Percentiles rank a stretch among this genome's conserved stretches.
Evolutionary conservation across 2,888 invertebrate species (phyloP).

Genomic region (Acleris sparsana): DNA sequence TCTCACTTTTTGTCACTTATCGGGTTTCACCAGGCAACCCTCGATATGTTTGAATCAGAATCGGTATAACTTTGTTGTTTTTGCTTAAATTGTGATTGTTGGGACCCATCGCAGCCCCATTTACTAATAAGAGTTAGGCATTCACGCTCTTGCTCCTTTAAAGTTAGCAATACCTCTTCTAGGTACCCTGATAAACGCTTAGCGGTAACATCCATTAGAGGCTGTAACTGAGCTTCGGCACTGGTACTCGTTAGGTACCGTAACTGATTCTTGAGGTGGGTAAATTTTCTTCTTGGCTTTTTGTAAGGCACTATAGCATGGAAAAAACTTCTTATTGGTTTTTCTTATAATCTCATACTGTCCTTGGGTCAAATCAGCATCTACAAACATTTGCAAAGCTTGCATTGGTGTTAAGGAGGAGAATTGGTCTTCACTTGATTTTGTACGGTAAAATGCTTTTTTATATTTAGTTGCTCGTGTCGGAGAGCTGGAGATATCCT

Average conservation of each 20-base stretch:
- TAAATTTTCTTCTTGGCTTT: neutral
- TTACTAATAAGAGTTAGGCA: neutral
- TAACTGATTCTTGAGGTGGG: neutral
- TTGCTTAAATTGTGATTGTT: constrained; percentile 5
- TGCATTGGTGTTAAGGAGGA: neutral
- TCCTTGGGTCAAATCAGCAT: neutral
- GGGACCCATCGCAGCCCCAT: constrained; percentile 12
- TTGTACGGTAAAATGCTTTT: neutral
- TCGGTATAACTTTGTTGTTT: constrained; percentile 4
- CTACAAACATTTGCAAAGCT: constrained; percentile 1
- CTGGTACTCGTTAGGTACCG: constrained; percentile 2
- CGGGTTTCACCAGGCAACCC: constrained; percentile 4
- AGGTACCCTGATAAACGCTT: neutral
- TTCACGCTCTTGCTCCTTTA: neutral
- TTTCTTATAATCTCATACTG: neutral
- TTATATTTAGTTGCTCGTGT: no score
- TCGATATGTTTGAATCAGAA: constrained; percentile 32
- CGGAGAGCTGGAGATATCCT: no score
- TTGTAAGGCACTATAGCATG: neutral
- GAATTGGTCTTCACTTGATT: neutral
- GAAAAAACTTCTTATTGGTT: neutral
- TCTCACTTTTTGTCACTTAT: constrained; percentile 2
- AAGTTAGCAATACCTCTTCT: no score
- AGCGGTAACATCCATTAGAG: neutral
- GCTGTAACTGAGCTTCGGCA: constrained; percentile 3